Evolutionary conservation across 1,140 invertebrate species (phyloP).

Genomic region (Bombyx mori): DNA sequence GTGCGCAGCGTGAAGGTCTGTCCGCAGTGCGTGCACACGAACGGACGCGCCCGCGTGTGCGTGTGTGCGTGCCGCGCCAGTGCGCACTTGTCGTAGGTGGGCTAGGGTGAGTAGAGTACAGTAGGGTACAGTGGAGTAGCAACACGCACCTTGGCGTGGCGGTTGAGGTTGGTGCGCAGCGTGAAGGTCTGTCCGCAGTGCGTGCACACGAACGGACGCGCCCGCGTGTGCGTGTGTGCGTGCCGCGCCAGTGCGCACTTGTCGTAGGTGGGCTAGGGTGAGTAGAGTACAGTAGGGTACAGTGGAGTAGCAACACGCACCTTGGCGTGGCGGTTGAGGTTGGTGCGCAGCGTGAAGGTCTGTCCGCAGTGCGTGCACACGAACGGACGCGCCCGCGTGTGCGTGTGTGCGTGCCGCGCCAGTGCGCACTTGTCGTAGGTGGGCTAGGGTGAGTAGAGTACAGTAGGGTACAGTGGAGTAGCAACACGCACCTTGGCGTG

Average conservation of each 20-base stretch:
- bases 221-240: slow-evolving; percentile 9
- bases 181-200: slow-evolving; percentile 16
- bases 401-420: slow-evolving; percentile 77
- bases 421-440: slow-evolving; percentile 27
- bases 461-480: too few relatives aligned
- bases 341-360: slow-evolving; percentile 66
- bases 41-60: slow-evolving; percentile 10
- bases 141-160: slow-evolving; percentile 11
- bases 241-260: slow-evolving; percentile 16
- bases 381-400: slow-evolving; percentile 77
- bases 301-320: slow-evolving; percentile 43
- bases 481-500: slow-evolving; percentile 9
- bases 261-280: slow-evolving; percentile 14
- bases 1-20: slow-evolving; percentile 12
- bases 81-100: slow-evolving; percentile 18
- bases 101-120: slow-evolving; percentile 5
- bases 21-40: slow-evolving; percentile 8
- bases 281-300: slow-evolving; percentile 3
- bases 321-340: slow-evolving; percentile 66
- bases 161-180: slow-evolving; percentile 7
- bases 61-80: slow-evolving; percentile 11
- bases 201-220: slow-evolving; percentile 5
- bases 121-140: too few relatives aligned
- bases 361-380: slow-evolving; percentile 74
- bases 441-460: slow-evolving; percentile 6